Percentiles rank a stretch among this genome's conserved stretches.
phyloP scores from a whole-genome alignment of 2,797 vertebrate species.

The Rousettus madagascariensis region DNA sequence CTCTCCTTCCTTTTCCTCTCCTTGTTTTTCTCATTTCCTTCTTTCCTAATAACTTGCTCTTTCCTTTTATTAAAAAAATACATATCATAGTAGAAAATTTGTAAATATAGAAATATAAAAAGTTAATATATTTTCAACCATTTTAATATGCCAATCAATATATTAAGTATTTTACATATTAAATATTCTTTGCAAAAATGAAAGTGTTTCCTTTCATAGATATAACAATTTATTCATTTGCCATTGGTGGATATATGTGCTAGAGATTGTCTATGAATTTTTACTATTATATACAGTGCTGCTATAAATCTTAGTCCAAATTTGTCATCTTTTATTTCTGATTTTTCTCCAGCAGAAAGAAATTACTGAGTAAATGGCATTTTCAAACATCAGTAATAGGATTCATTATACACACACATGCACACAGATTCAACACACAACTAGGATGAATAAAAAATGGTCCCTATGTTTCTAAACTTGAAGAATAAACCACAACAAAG shows the following conservation, averaged over 20 bases:
- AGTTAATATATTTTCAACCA: neutral
- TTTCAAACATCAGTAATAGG: neutral
- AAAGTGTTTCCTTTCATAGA: conserved; percentile 21
- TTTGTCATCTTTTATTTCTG: conserved; percentile 12
- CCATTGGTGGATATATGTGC: neutral
- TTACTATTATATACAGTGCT: neutral
- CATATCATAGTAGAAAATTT: neutral
- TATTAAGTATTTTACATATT: conserved; percentile 23
- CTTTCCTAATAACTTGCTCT: neutral
- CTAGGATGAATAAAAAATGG: conserved; percentile 2
- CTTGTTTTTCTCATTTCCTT: neutral
- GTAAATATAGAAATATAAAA: conserved; percentile 8
- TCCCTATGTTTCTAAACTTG: neutral
- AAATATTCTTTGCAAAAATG: conserved; percentile 26
- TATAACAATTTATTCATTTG: neutral
- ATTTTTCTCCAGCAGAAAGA: neutral
- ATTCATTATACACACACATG: neutral
- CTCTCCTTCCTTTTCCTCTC: too few species aligned
- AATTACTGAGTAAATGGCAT: conserved; percentile 5
- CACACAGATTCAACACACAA: neutral
- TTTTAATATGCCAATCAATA: neutral
- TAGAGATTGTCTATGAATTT: neutral
- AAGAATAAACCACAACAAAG: neutral
- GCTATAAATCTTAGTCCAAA: neutral
- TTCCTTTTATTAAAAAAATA: neutral